These are phyloP conservation scores for Remorina albescens DNA, from an alignment of 2,797 vertebrate species.

Conservation along the genomic window DNA sequence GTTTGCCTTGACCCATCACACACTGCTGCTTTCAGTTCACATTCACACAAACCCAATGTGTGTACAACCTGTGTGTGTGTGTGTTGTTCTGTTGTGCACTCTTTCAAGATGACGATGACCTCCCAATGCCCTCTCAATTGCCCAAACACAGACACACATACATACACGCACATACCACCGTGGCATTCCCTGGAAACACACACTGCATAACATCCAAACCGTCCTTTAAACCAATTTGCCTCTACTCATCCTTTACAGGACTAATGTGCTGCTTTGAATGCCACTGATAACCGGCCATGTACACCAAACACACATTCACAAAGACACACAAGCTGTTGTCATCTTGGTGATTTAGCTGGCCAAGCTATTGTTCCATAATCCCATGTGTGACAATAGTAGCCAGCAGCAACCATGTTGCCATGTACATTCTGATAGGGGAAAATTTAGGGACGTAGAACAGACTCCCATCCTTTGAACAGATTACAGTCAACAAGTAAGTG, in stretches of 20 bases:
- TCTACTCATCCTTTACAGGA: constrained; percentile 60
- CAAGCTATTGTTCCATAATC: constrained; percentile 55
- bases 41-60: constrained; percentile 28
- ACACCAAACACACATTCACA: constrained; percentile 56
- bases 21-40: constrained; percentile 5
- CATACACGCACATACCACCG: constrained; percentile 60
- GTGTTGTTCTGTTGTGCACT: constrained; percentile 25
- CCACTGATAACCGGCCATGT: constrained; percentile 63
- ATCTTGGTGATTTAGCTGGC: constrained; percentile 61
- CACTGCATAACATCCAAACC: constrained; percentile 42
- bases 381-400: constrained; percentile 59
- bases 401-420: constrained; percentile 58
- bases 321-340: constrained; percentile 54
- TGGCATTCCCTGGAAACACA: constrained; percentile 66
- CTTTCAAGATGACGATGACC: constrained; percentile 63
- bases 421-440: constrained; percentile 41
- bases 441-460: constrained; percentile 26
- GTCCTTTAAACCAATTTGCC: constrained; percentile 64
- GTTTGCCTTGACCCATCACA: constrained; percentile 21
- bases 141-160: constrained; percentile 41
- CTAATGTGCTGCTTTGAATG: constrained; percentile 68
- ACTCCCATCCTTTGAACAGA: constrained; percentile 24
- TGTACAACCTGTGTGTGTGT: constrained; percentile 32
- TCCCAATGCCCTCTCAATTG: constrained; percentile 53
- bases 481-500: not conserved